Evolutionary conservation across 2,113 vertebrate genomes (phyloP).

Genomic region (Orcinus orca): DNA sequence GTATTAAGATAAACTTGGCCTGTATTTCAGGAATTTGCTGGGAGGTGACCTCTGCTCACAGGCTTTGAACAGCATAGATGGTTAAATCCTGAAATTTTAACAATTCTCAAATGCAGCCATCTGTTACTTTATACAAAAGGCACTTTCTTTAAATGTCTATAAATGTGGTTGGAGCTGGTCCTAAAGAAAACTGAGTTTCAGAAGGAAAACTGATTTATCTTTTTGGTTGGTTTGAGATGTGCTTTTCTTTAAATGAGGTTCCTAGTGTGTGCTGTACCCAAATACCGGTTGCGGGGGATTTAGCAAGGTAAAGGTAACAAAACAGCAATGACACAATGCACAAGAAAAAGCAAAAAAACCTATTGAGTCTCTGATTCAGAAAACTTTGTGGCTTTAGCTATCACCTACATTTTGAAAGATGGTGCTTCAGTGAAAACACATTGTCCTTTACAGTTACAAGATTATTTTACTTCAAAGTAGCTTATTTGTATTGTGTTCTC

Average conservation of each 20-base stretch:
- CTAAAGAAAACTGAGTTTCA: neutral
- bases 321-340: neutral
- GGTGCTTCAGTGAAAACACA: neutral
- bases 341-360: neutral
- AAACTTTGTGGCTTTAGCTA: neutral
- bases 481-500: neutral
- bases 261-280: neutral
- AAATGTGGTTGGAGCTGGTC: neutral
- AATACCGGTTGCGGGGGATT: neutral
- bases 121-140: constrained; percentile 7
- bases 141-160: neutral
- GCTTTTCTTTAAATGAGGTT: neutral
- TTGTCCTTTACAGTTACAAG: neutral
- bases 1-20: neutral
- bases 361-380: neutral
- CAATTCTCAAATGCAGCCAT: neutral
- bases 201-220: constrained; percentile 4
- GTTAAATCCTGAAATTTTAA: constrained; percentile 12
- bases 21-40: neutral
- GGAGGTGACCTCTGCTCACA: neutral
- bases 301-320: neutral
- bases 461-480: neutral
- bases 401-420: neutral
- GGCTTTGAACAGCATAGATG: neutral
- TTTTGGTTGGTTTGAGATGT: neutral